A percentile compares a stretch with the other conserved stretches of the same genome.
Evolutionary conservation across 2,113 vertebrate species (phyloP).

Genomic region (Pongo pygmaeus): DNA sequence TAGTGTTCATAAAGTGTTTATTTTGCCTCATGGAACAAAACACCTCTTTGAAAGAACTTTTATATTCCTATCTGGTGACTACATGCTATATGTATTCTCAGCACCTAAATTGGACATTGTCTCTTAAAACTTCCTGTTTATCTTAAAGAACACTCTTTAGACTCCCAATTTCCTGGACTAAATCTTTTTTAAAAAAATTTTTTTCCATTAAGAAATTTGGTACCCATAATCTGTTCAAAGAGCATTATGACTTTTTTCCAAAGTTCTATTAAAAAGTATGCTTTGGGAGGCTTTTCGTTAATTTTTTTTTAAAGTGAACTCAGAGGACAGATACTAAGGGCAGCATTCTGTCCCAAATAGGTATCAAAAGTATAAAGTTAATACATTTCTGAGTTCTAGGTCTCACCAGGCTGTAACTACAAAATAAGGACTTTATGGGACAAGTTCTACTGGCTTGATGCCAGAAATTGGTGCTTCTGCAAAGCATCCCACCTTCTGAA

Average conservation of each 20-base stretch:
- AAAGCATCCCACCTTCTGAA: neutral
- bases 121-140: neutral
- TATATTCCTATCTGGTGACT: neutral
- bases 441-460: neutral
- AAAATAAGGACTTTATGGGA: neutral
- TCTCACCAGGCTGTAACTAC: neutral
- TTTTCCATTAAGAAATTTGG: neutral
- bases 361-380: neutral
- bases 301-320: neutral
- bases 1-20: neutral
- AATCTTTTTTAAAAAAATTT: neutral
- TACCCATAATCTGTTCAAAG: neutral
- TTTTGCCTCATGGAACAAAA: neutral
- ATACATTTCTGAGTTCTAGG: neutral
- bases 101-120: neutral
- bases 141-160: neutral
- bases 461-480: neutral
- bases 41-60: neutral
- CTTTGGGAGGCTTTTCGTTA: neutral
- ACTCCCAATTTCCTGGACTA: neutral
- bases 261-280: neutral
- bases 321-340: neutral
- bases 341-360: neutral
- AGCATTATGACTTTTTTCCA: neutral
- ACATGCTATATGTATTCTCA: neutral